Evolutionary conservation across 2,888 invertebrate species (phyloP).

Genomic region (Latheticus oryzae): DNA sequence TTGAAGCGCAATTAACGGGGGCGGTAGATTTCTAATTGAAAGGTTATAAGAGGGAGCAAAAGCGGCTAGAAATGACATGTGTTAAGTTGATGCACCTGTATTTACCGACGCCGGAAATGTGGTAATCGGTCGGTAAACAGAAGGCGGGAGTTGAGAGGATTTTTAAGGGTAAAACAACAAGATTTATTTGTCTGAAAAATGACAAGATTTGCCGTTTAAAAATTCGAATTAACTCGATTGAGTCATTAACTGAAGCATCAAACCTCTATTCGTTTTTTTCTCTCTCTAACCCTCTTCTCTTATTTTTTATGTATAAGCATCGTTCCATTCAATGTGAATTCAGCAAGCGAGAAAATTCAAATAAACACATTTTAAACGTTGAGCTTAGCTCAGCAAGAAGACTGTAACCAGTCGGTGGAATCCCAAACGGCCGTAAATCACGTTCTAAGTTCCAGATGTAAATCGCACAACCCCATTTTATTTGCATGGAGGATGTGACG

Average conservation of each 20-base stretch:
- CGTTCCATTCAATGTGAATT: constrained; percentile 42
- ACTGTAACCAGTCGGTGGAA: constrained; percentile 46
- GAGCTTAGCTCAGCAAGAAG: constrained; percentile 56
- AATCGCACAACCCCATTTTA: constrained; percentile 63
- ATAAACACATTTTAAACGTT: constrained; percentile 64
- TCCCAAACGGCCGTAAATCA: constrained; percentile 54
- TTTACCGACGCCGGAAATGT: constrained; percentile 54
- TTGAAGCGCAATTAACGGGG: constrained; percentile 36
- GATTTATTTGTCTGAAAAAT: too few species aligned
- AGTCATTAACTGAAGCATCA: too few species aligned
- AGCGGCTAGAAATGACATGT: constrained; percentile 51
- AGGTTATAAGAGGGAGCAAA: constrained; percentile 47
- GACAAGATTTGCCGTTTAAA: too few species aligned
- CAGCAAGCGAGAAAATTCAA: constrained; percentile 59
- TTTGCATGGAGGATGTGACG: constrained; percentile 66
- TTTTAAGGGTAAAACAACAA: too few species aligned
- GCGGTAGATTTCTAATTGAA: constrained; percentile 41
- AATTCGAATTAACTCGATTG: too few species aligned
- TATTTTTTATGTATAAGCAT: constrained; percentile 1
- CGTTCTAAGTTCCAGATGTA: constrained; percentile 59
- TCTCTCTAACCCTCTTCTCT: too few species aligned
- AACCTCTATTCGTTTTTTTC: too few species aligned
- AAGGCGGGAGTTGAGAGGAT: constrained; percentile 56
- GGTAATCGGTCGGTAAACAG: constrained; percentile 46
- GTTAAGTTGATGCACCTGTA: constrained; percentile 56